Evolutionary conservation across 2,797 vertebrate species (phyloP).

Genomic region (Rhinella marina): DNA sequence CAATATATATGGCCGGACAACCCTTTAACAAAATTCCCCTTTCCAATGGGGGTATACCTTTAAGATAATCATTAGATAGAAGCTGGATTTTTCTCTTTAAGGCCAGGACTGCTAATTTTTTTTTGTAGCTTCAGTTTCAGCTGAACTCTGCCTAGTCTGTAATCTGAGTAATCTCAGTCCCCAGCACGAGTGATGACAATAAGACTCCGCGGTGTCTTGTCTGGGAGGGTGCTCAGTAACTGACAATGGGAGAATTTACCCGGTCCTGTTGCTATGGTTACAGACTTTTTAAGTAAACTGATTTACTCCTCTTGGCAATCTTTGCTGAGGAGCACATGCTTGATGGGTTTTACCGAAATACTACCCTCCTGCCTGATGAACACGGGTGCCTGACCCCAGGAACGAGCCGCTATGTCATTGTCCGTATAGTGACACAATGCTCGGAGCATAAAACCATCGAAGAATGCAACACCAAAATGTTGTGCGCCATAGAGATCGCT

Average conservation of each 20-base stretch:
- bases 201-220: background rate
- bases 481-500: background rate
- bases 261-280: slow-evolving; percentile 30
- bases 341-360: slow-evolving; percentile 5
- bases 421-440: background rate
- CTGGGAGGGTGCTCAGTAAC: background rate
- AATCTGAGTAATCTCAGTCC: background rate
- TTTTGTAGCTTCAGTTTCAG: background rate
- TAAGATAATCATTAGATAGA: background rate
- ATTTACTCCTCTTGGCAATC: slow-evolving; percentile 31
- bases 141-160: background rate
- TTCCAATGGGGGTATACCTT: no score
- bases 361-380: slow-evolving; percentile 1
- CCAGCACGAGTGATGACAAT: background rate
- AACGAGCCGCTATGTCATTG: background rate
- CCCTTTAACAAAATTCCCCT: no score
- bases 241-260: background rate
- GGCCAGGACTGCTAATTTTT: background rate
- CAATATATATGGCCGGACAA: no score
- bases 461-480: background rate
- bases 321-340: background rate
- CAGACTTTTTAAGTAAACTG: slow-evolving; percentile 51
- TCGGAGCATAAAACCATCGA: background rate
- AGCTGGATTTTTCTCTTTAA: background rate
- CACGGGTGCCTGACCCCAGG: slow-evolving; percentile 19